These are phyloP conservation scores for Trididemnum miniatum DNA, from an alignment of 23 tunicate genomes.

Conservation along the genomic window DNA sequence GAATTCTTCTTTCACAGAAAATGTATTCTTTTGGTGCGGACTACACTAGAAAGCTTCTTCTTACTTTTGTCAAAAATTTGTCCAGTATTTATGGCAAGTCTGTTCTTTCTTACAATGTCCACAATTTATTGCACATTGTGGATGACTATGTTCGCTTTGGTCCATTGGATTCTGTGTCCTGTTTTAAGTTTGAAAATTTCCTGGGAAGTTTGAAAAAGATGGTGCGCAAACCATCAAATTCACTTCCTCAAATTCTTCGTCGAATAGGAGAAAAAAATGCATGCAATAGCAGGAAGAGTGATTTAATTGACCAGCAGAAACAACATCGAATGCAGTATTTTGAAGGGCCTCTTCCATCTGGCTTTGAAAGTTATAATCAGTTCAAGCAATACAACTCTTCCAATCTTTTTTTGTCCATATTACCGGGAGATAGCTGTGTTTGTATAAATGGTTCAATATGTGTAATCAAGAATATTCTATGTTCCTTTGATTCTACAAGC, in stretches of 20 bases:
- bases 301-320: too few species aligned
- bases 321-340: not conserved
- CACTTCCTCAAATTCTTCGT: not conserved
- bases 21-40: not conserved
- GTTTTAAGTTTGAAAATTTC: constrained; percentile 39
- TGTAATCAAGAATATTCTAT: not conserved
- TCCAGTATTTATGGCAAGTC: constrained; percentile 10
- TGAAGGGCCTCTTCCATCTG: not conserved
- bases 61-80: constrained; percentile 18
- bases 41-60: not conserved
- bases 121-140: constrained; percentile 27
- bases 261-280: not conserved
- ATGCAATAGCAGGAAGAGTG: not conserved
- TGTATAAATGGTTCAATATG: not conserved
- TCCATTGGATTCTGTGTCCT: constrained; percentile 26
- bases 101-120: constrained; percentile 25
- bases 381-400: not conserved
- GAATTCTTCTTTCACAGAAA: constrained; percentile 1
- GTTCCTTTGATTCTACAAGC: not conserved
- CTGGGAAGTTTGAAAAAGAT: constrained; percentile 19
- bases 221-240: constrained; percentile 15
- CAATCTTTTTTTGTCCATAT: not conserved
- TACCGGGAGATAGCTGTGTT: not conserved
- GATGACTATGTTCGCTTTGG: constrained; percentile 20
- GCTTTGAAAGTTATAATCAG: not conserved